Percentiles rank a stretch among this genome's conserved stretches.
Evolutionary conservation across 2,113 vertebrate genomes (phyloP).

Genomic region (Cyprinus carpio): DNA sequence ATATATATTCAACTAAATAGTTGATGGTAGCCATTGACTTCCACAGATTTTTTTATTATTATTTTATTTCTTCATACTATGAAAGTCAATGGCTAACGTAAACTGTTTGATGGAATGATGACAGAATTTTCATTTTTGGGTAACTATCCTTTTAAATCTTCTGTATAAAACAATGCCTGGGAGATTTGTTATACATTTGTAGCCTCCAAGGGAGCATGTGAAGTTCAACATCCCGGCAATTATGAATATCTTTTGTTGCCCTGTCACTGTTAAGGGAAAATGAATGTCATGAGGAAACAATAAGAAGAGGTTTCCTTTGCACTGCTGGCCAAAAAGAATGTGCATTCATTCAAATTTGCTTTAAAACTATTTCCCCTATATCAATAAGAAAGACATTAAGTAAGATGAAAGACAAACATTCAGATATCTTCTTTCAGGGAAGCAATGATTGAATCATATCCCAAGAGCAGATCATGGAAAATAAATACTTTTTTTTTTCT

Average conservation of each 20-base stretch:
- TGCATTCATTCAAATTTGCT: slow-evolving; percentile 32
- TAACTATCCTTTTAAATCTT: not conserved
- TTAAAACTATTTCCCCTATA: not conserved
- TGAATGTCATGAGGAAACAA: slow-evolving; percentile 2
- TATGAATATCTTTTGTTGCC: slow-evolving; percentile 2
- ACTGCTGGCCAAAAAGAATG: slow-evolving; percentile 16
- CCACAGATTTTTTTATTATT: too few species aligned
- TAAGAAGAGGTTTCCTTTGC: not conserved
- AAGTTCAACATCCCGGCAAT: slow-evolving; percentile 28
- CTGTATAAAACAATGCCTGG: not conserved
- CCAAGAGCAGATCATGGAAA: not conserved
- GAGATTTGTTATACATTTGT: not conserved
- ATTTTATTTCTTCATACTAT: too few species aligned
- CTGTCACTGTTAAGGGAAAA: slow-evolving; percentile 17
- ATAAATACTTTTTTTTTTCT: slow-evolving; percentile 6
- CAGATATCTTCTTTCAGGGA: slow-evolving; percentile 4
- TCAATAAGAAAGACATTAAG: not conserved
- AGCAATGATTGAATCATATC: not conserved
- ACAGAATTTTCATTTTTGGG: not conserved
- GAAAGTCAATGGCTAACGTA: too few species aligned
- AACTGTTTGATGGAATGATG: too few species aligned
- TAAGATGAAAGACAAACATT: slow-evolving; percentile 3
- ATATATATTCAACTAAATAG: too few species aligned
- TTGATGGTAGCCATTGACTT: too few species aligned
- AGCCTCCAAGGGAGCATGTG: slow-evolving; percentile 31